These are phyloP conservation scores for Urocyon cinereoargenteus DNA, from an alignment of 2,797 vertebrate species.

Conservation along the genomic window DNA sequence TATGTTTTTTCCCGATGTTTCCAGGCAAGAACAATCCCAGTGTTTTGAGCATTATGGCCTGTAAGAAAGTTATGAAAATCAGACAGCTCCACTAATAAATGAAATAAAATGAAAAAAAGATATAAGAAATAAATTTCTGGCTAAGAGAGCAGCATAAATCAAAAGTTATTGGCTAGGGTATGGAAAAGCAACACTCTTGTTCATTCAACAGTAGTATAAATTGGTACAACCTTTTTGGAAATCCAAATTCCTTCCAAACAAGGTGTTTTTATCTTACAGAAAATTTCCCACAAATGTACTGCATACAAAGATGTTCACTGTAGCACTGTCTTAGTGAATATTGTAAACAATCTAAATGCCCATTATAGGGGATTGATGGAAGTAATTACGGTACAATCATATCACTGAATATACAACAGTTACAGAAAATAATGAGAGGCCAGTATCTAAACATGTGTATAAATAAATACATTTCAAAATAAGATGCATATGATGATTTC, in stretches of 20 bases:
- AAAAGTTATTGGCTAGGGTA: not conserved
- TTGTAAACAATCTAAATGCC: not conserved
- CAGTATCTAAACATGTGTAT: not conserved
- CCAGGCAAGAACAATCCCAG: not conserved
- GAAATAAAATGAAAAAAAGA: conserved; percentile 36
- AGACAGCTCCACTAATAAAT: not conserved
- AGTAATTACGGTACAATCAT: not conserved
- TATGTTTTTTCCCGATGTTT: not conserved
- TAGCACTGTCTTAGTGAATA: not conserved
- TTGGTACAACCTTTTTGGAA: not conserved
- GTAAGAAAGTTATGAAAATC: not conserved
- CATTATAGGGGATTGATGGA: not conserved
- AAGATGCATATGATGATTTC: not conserved
- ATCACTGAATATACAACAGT: not conserved
- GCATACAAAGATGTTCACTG: not conserved
- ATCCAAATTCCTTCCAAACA: conserved; percentile 16
- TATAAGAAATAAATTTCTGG: not conserved
- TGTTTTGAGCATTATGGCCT: not conserved
- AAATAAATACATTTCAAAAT: not conserved
- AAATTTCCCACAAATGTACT: not conserved
- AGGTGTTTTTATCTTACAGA: not conserved
- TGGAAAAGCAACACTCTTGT: not conserved
- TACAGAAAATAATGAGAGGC: not conserved
- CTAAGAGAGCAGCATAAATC: not conserved
- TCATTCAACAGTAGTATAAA: not conserved